Evolutionary conservation across 2,797 vertebrate genomes (phyloP).

Genomic region (Prionace glauca): DNA sequence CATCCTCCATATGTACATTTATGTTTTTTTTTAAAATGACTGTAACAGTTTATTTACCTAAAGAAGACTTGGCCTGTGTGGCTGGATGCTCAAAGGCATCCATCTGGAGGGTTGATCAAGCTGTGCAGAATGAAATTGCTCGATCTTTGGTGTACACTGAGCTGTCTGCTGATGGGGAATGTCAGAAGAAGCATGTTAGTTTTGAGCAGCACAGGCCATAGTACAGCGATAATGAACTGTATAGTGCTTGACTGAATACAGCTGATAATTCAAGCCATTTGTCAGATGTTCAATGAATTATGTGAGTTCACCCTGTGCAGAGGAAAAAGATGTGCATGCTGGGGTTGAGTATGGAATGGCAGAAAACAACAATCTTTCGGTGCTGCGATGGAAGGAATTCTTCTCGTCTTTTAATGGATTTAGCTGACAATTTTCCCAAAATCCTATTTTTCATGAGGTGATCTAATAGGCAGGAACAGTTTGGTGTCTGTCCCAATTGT

Average conservation of each 20-base stretch:
- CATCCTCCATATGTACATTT: neutral
- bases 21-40: neutral
- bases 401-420: neutral
- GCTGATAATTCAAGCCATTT: constrained; percentile 28
- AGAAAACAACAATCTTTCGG: neutral
- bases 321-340: constrained; percentile 18
- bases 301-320: neutral
- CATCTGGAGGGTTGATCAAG: neutral
- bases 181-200: constrained; percentile 13
- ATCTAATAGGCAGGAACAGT: neutral
- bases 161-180: neutral
- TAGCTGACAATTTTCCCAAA: neutral
- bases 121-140: neutral
- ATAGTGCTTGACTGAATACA: neutral
- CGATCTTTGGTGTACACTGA: neutral
- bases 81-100: neutral
- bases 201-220: neutral
- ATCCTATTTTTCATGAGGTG: neutral
- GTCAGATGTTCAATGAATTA: constrained; percentile 17
- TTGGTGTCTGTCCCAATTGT: neutral
- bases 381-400: neutral
- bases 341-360: neutral
- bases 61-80: neutral
- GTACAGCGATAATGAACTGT: neutral
- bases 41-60: neutral